These are phyloP conservation scores for Stenolophus ochropezus DNA, from an alignment of 2,888 invertebrate genomes.

Conservation along the genomic window DNA sequence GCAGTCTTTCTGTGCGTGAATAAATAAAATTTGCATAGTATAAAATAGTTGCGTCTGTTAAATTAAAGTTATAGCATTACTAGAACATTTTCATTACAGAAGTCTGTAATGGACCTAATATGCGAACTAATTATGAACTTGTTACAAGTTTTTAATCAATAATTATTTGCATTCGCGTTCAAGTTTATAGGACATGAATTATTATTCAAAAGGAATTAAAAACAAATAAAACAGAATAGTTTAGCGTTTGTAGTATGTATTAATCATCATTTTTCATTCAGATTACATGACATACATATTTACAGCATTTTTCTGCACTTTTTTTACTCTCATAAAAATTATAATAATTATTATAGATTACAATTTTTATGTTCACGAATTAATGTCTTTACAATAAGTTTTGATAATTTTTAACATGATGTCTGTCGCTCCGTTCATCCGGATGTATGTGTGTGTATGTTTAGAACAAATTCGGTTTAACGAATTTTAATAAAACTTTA, in stretches of 20 bases:
- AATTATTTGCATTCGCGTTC: conserved; percentile 24
- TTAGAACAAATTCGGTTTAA: too few relatives aligned
- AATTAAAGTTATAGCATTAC: not conserved
- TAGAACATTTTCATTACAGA: not conserved
- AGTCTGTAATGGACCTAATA: not conserved
- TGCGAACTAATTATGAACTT: not conserved
- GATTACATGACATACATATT: not conserved
- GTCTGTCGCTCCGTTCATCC: too few relatives aligned
- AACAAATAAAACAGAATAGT: not conserved
- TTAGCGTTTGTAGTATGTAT: not conserved
- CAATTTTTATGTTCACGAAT: too few relatives aligned
- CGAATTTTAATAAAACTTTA: too few relatives aligned
- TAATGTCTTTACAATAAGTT: too few relatives aligned
- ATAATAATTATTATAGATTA: too few relatives aligned
- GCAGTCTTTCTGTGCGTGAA: not conserved
- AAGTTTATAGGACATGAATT: conserved; percentile 7
- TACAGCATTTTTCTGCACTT: not conserved
- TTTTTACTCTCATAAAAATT: not conserved
- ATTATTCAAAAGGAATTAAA: not conserved
- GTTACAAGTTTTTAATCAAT: conserved; percentile 8
- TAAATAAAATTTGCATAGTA: not conserved
- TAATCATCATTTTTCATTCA: not conserved
- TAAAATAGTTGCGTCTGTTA: not conserved
- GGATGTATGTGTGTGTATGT: too few relatives aligned
- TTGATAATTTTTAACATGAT: too few relatives aligned